Percentiles rank a stretch among this genome's conserved stretches.
phyloP scores from a whole-genome alignment of 2,888 invertebrate genomes.

The Palloptera scutellata region DNA sequence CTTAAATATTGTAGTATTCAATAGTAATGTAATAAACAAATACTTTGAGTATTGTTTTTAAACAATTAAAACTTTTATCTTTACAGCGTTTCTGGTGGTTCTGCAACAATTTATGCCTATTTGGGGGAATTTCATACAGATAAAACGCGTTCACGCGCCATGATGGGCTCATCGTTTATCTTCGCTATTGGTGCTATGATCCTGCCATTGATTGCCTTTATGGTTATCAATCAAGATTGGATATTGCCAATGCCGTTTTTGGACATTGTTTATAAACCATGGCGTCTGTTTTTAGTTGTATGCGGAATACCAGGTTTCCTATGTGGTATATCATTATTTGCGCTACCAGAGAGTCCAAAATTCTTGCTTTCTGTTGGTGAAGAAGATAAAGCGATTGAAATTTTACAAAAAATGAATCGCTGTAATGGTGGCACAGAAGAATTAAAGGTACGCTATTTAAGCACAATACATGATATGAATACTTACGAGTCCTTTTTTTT shows the following conservation, averaged over 20 bases:
- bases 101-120: conserved; percentile 67
- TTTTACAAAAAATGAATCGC: conserved; percentile 49
- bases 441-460: conserved; percentile 36
- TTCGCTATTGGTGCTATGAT: conserved; percentile 54
- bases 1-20: no score
- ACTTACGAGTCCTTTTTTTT: not conserved
- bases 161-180: conserved; percentile 56
- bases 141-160: conserved; percentile 62
- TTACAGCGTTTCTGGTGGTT: conserved; percentile 62
- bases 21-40: no score
- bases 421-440: conserved; percentile 48
- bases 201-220: conserved; percentile 55
- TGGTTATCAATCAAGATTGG: conserved; percentile 58
- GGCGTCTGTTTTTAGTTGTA: conserved; percentile 57
- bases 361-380: conserved; percentile 51
- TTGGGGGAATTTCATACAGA: conserved; percentile 67
- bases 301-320: conserved; percentile 55
- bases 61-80: conserved; percentile 4
- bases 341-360: conserved; percentile 60
- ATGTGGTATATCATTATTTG: conserved; percentile 47
- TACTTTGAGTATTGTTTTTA: not conserved
- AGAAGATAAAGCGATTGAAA: conserved; percentile 48
- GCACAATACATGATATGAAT: not conserved
- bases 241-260: conserved; percentile 46
- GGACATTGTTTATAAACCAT: conserved; percentile 53